Evolutionary conservation across 2,888 invertebrate genomes (phyloP).

Genomic region (Dryocosmus kuriphilus): DNA sequence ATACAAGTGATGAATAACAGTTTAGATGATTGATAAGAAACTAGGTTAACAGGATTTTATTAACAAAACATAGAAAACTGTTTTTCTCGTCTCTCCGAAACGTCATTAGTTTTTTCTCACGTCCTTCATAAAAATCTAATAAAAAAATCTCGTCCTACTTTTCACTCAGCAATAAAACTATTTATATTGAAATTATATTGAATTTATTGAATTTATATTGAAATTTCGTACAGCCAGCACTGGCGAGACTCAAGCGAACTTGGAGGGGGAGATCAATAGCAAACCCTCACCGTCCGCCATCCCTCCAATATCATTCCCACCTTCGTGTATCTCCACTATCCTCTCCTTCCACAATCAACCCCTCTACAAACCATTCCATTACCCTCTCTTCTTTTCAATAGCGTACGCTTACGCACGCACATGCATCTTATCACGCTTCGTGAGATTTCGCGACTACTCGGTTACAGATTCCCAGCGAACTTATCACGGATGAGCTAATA

Average conservation of each 20-base stretch:
- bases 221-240: not conserved
- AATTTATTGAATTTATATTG: too few species aligned
- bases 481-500: not conserved
- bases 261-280: conserved; percentile 29
- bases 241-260: conserved; percentile 8
- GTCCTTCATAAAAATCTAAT: too few species aligned
- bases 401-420: conserved; percentile 7
- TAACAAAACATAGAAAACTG: too few species aligned
- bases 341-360: not conserved
- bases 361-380: not conserved
- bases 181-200: too few species aligned
- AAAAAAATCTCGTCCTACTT: too few species aligned
- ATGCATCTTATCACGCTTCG: conserved; percentile 12
- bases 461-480: not conserved
- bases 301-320: not conserved
- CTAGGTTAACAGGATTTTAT: too few species aligned
- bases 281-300: not conserved
- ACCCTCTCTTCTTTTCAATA: conserved; percentile 10
- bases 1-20: too few species aligned
- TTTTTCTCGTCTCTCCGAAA: too few species aligned
- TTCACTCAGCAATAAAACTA: too few species aligned
- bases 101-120: too few species aligned
- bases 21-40: too few species aligned
- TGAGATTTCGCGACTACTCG: not conserved
- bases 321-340: not conserved